phyloP scores from a whole-genome alignment of 1,140 invertebrate species.

The Dendrolimus punctatus region DNA sequence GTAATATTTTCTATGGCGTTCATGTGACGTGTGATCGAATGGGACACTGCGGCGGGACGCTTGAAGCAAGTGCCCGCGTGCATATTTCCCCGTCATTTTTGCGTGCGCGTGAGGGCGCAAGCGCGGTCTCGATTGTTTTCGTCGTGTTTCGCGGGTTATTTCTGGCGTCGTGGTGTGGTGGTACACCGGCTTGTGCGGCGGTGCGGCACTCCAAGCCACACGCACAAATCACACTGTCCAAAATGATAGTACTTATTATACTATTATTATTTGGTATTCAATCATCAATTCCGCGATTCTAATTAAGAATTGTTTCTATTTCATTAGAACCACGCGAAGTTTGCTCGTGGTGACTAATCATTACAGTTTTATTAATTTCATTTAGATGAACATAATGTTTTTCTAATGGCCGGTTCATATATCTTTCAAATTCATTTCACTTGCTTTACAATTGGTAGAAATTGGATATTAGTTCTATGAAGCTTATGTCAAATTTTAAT shows the following conservation, averaged over 20 bases:
- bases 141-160: conserved; percentile 67
- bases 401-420: too few species aligned
- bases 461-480: too few species aligned
- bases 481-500: too few species aligned
- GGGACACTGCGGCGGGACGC: background rate
- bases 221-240: conserved; percentile 43
- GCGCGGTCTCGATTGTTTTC: conserved; percentile 66
- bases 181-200: conserved; percentile 33
- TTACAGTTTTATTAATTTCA: too few species aligned
- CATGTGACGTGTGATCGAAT: too few species aligned
- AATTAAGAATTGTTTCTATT: too few species aligned
- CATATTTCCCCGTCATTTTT: conserved; percentile 64
- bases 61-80: conserved; percentile 8
- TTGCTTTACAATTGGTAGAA: too few species aligned
- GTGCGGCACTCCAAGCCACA: conserved; percentile 37
- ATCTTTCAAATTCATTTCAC: too few species aligned
- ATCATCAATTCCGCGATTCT: conserved; percentile 13
- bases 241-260: conserved; percentile 29
- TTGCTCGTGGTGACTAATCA: too few species aligned
- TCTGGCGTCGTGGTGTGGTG: conserved; percentile 34
- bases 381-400: too few species aligned
- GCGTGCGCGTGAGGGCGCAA: conserved; percentile 50
- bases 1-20: too few species aligned
- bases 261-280: conserved; percentile 34
- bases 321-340: too few species aligned